Evolutionary conservation across 1,140 invertebrate genomes (phyloP).

Genomic region (Drosophila bocki): DNA sequence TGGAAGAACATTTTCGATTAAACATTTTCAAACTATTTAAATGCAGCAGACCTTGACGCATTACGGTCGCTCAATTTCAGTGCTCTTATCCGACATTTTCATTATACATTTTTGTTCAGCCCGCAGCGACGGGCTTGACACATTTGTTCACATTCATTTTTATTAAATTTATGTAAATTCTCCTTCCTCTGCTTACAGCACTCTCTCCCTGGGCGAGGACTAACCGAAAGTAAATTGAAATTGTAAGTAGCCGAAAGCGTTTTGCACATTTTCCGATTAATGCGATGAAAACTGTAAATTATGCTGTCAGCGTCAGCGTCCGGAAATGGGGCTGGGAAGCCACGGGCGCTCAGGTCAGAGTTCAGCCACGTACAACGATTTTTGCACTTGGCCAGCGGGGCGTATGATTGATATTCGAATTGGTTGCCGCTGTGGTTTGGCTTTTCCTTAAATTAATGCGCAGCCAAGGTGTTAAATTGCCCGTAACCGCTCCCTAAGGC

Average conservation of each 20-base stretch:
- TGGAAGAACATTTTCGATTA: background rate
- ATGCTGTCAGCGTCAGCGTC: conserved; percentile 55
- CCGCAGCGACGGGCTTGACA: conserved; percentile 25
- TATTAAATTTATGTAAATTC: conserved; percentile 54
- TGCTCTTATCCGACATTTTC: conserved; percentile 9
- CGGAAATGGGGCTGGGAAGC: conserved; percentile 11
- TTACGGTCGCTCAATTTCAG: conserved; percentile 15
- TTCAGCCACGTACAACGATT: conserved; percentile 45
- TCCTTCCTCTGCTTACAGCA: conserved; percentile 31
- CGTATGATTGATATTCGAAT: conserved; percentile 73
- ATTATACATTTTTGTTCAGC: conserved; percentile 25
- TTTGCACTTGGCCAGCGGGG: conserved; percentile 47
- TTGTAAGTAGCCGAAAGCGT: conserved; percentile 47
- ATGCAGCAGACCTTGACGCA: background rate
- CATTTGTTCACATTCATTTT: conserved; percentile 34
- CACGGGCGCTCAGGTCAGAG: conserved; percentile 26
- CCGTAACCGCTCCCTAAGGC: conserved; percentile 28
- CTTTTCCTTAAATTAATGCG: conserved; percentile 38
- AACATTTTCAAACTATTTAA: conserved; percentile 18
- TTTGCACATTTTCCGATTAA: conserved; percentile 62
- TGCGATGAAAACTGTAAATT: conserved; percentile 56
- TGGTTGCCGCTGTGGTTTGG: conserved; percentile 20
- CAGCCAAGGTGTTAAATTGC: conserved; percentile 51
- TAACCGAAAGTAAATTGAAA: conserved; percentile 54
- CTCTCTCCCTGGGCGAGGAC: conserved; percentile 19